A percentile compares a stretch with the other conserved stretches of the same genome.
phyloP scores from a whole-genome alignment of 2,888 invertebrate species.

The Drosophila kambysellisi region DNA sequence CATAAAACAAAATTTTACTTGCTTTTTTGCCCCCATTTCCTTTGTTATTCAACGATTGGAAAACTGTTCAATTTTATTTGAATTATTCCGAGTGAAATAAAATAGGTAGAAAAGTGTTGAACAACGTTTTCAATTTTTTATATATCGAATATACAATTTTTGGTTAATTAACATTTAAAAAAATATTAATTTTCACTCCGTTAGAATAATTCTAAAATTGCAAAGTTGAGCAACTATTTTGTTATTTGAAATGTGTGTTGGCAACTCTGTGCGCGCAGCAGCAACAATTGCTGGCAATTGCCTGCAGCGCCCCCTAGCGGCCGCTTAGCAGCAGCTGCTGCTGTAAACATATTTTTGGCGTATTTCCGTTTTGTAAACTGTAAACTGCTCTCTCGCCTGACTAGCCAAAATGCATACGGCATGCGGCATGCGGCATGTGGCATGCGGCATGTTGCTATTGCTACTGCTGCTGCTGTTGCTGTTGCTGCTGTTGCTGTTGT shows the following conservation, averaged over 20 bases:
- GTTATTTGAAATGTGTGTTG: background rate
- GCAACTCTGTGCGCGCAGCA: slow-evolving; percentile 37
- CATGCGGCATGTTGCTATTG: slow-evolving; percentile 36
- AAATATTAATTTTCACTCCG: background rate
- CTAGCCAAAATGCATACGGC: slow-evolving; percentile 36
- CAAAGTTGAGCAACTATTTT: background rate
- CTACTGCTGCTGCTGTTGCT: slow-evolving; percentile 22
- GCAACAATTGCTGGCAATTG: slow-evolving; percentile 26
- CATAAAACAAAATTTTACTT: background rate
- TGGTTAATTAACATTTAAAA: background rate
- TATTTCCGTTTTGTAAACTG: slow-evolving; percentile 74
- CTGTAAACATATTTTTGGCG: slow-evolving; percentile 74
- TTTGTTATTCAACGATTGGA: background rate
- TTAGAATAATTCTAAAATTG: background rate
- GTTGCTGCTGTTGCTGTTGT: slow-evolving; percentile 28
- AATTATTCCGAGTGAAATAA: background rate
- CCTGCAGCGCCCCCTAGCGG: slow-evolving; percentile 21
- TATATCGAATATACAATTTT: background rate
- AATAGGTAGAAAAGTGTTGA: background rate
- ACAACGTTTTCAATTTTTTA: background rate
- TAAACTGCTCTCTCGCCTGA: slow-evolving; percentile 48
- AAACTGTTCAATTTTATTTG: background rate
- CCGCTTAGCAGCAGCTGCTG: slow-evolving; percentile 70
- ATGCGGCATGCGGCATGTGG: slow-evolving; percentile 36
- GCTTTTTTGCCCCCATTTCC: background rate